Evolutionary conservation across 2,797 vertebrate genomes (phyloP).

Genomic region (Amblyraja radiata): DNA sequence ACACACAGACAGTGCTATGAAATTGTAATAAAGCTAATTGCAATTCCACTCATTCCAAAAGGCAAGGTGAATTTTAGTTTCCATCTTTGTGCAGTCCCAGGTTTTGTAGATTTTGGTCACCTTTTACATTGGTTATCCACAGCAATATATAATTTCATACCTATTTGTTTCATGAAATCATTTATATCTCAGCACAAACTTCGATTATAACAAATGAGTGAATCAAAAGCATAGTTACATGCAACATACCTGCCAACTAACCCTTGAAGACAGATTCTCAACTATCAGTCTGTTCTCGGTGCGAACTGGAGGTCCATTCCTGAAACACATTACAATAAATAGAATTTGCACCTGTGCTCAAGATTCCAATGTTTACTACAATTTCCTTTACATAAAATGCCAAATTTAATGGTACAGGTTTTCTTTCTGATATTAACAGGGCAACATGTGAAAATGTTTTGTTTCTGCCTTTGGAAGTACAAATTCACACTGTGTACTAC

Average conservation of each 20-base stretch:
- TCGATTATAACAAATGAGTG: neutral
- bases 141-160: neutral
- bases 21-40: neutral
- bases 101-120: neutral
- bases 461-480: neutral
- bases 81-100: neutral
- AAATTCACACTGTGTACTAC: neutral
- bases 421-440: too few relatives aligned
- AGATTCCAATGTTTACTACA: neutral
- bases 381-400: neutral
- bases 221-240: constrained; percentile 39
- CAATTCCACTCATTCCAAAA: neutral
- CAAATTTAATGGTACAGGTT: neutral
- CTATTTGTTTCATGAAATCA: neutral
- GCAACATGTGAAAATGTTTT: neutral
- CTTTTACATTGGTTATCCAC: neutral
- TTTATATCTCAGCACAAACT: neutral
- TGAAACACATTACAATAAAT: constrained; percentile 42
- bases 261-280: constrained; percentile 84
- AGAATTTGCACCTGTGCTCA: neutral
- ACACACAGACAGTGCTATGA: too few relatives aligned
- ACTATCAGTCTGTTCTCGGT: constrained; percentile 86
- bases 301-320: constrained; percentile 81
- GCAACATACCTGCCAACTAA: constrained; percentile 88
- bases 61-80: neutral